These are phyloP conservation scores for Oreochromis niloticus DNA, from an alignment of 2,113 vertebrate species.

Conservation along the genomic window DNA sequence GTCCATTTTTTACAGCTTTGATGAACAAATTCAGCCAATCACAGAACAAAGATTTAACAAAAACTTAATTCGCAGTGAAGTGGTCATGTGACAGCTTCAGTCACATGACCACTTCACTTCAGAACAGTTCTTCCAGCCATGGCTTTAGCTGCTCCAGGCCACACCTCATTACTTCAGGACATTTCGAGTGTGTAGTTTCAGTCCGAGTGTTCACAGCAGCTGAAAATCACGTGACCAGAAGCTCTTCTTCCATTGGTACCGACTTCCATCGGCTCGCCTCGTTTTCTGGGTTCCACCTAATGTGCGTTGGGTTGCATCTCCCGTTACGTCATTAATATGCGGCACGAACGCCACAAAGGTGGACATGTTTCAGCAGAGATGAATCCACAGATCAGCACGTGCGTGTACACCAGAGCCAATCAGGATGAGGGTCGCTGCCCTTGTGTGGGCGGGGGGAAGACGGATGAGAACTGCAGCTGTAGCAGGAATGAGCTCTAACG, in stretches of 20 bases:
- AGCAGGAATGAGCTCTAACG: background rate
- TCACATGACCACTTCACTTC: background rate
- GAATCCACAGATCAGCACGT: background rate
- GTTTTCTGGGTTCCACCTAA: background rate
- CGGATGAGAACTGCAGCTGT: background rate
- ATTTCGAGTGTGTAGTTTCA: background rate
- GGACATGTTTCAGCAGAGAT: background rate
- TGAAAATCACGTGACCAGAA: background rate
- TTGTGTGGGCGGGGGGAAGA: background rate
- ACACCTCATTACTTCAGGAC: background rate
- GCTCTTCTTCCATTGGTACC: background rate
- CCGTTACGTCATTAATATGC: background rate
- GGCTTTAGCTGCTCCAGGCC: background rate
- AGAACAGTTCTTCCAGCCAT: background rate
- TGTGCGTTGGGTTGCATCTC: background rate
- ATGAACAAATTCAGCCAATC: rapidly evolving
- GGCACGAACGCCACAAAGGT: background rate
- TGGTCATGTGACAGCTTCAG: background rate
- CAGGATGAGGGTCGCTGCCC: background rate
- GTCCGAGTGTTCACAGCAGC: background rate
- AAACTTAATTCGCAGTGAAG: background rate
- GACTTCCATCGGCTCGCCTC: rapidly evolving
- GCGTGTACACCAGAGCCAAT: background rate
- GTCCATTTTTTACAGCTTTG: background rate
- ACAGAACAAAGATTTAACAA: background rate